Conservation (phyloP, 2,797 vertebrate species). For the Threskiornis aethiopicus region DNA sequence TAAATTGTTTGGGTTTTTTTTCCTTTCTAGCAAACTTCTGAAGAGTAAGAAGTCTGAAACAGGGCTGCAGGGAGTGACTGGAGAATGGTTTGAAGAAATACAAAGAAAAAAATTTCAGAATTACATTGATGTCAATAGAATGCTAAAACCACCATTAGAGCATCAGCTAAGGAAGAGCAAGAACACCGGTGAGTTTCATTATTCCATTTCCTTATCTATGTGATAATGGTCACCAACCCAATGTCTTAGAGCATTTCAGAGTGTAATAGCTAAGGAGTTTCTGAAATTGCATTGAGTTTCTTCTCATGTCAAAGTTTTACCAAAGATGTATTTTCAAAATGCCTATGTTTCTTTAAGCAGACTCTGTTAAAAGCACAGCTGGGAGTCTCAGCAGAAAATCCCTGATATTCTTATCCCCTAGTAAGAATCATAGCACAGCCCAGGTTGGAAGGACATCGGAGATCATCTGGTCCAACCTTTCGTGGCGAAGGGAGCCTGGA, state of each 20-base stretch:
- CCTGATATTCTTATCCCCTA: neutral
- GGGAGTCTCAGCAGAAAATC: neutral
- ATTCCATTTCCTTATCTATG: neutral
- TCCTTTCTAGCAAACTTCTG: slow-evolving; percentile 77
- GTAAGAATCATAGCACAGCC: neutral
- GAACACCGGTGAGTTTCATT: slow-evolving; percentile 71
- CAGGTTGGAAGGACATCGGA: neutral
- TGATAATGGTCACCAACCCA: neutral
- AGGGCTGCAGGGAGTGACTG: slow-evolving; percentile 76
- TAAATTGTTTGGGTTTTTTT: neutral
- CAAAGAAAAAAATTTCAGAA: slow-evolving; percentile 79
- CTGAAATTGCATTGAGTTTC: neutral
- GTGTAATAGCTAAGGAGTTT: neutral
- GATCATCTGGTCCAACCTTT: neutral
- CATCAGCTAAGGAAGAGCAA: slow-evolving; percentile 66
- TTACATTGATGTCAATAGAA: slow-evolving; percentile 71
- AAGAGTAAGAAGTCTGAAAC: slow-evolving; percentile 71
- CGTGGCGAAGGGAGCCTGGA: neutral
- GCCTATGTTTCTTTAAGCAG: neutral
- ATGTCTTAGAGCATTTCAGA: neutral
- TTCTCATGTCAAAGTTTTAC: neutral
- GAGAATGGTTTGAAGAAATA: slow-evolving; percentile 84
- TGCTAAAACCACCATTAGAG: slow-evolving; percentile 74
- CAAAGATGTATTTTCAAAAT: neutral
- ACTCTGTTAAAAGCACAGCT: neutral